phyloP scores from a whole-genome alignment of 2,113 vertebrate species.

The Capreolus pygargus region DNA sequence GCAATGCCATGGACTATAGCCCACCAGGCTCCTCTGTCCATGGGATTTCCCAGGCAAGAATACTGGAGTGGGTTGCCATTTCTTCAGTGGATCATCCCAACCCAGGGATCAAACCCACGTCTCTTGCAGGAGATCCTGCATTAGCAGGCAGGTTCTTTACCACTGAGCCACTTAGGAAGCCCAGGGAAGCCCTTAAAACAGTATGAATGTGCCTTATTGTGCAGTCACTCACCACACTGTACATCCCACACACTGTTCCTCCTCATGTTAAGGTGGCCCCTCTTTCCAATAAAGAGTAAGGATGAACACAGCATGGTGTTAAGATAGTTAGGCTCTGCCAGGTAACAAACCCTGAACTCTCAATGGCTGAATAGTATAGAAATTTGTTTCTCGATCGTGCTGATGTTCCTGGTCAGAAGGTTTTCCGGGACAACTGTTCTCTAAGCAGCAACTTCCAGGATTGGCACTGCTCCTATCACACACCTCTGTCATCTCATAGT shows the following conservation, averaged over 20 bases:
- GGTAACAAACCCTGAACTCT: background rate
- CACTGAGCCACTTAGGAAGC: background rate
- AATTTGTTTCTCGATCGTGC: background rate
- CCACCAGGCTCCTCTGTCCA: background rate
- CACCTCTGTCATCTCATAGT: background rate
- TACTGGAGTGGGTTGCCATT: background rate
- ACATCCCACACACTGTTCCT: background rate
- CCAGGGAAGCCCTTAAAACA: background rate
- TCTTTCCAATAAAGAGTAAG: background rate
- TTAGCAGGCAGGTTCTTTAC: background rate
- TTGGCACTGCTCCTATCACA: background rate
- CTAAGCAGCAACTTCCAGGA: background rate
- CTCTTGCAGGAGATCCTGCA: background rate
- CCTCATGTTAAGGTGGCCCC: background rate
- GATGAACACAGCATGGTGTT: background rate
- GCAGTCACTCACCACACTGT: background rate
- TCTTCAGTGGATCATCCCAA: background rate
- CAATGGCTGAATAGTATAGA: background rate
- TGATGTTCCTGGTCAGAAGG: background rate
- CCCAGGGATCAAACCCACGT: background rate
- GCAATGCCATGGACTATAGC: background rate
- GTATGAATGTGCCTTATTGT: background rate
- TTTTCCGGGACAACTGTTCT: background rate
- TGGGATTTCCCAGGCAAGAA: background rate
- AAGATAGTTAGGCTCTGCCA: background rate